Conservation (phyloP, 2,113 vertebrate genomes). For the Vulpes vulpes region DNA sequence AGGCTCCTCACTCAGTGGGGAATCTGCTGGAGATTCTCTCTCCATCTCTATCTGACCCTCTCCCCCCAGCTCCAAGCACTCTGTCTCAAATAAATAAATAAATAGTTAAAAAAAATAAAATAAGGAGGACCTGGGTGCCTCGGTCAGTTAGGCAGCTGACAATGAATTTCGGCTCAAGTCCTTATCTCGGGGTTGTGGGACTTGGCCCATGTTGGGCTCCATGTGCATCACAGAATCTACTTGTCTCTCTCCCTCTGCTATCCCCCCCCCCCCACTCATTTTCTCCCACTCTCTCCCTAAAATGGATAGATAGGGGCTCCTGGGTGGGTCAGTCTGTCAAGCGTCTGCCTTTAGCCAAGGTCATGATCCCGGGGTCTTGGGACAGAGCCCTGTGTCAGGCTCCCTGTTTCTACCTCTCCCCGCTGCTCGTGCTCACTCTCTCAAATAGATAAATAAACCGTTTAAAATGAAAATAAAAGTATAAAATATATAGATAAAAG, state of each 20-base stretch:
- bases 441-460: too few species aligned
- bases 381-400: too few species aligned
- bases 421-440: too few species aligned
- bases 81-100: not conserved
- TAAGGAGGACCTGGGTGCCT: not conserved
- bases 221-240: not conserved
- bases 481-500: not conserved
- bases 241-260: not conserved
- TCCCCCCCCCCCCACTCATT: not conserved
- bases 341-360: too few species aligned
- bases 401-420: too few species aligned
- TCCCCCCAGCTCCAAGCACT: not conserved
- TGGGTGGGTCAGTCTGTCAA: too few species aligned
- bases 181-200: not conserved
- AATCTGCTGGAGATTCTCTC: not conserved
- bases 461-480: too few species aligned
- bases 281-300: not conserved
- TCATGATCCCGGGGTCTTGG: too few species aligned
- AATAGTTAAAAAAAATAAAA: not conserved
- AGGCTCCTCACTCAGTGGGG: not conserved
- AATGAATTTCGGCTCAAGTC: not conserved
- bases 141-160: not conserved
- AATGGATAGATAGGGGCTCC: not conserved
- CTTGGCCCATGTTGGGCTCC: not conserved
- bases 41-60: not conserved